phyloP scores from a whole-genome alignment of 2,113 vertebrate genomes.

The Probosciger aterrimus region DNA sequence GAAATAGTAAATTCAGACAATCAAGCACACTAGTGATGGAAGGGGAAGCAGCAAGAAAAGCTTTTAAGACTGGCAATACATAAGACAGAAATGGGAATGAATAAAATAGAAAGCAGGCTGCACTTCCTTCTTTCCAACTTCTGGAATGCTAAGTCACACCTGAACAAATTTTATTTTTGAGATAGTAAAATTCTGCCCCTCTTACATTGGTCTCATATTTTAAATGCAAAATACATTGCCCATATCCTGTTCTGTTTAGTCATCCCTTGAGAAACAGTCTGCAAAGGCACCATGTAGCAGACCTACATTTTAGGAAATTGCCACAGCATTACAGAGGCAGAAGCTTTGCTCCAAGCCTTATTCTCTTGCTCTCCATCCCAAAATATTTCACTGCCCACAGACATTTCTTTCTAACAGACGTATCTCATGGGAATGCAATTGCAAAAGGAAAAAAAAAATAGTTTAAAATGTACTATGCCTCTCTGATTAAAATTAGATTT shows the following conservation, averaged over 20 bases:
- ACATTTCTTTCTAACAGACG: background rate
- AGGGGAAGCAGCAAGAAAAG: background rate
- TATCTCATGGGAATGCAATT: background rate
- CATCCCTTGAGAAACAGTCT: background rate
- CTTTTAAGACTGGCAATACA: background rate
- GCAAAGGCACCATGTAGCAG: background rate
- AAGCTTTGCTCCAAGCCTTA: background rate
- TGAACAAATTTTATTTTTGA: background rate
- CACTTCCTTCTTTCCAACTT: background rate
- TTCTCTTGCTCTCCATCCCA: background rate
- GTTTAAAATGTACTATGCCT: conserved; percentile 22
- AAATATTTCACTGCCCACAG: conserved; percentile 7
- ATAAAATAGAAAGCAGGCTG: background rate
- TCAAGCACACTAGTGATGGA: background rate
- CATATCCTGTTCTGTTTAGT: background rate
- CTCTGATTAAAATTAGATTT: conserved; percentile 66
- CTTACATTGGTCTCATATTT: background rate
- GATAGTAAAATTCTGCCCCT: fast-evolving
- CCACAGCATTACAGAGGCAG: background rate
- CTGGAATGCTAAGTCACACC: background rate
- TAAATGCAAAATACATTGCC: background rate
- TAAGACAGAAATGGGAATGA: background rate
- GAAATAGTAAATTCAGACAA: background rate
- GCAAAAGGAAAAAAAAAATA: conserved; percentile 1
- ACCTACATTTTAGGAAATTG: background rate